These are phyloP conservation scores for Xyrichtys novacula DNA, from an alignment of 2,797 vertebrate genomes.

Conservation along the genomic window DNA sequence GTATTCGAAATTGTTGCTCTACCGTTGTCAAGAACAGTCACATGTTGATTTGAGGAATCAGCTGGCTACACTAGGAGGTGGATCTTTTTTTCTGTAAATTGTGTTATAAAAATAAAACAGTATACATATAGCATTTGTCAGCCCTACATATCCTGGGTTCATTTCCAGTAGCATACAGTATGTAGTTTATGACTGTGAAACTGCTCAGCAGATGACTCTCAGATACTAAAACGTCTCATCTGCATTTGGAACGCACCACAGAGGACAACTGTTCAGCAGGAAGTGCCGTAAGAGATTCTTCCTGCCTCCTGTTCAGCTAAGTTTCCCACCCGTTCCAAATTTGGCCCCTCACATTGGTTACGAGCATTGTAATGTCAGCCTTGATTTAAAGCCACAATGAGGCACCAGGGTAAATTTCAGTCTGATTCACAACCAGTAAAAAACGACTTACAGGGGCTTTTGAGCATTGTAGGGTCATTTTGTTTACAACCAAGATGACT, in stretches of 20 bases:
- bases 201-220: background rate
- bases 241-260: background rate
- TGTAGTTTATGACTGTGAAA: background rate
- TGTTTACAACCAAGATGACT: too few relatives aligned
- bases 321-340: too few relatives aligned
- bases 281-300: too few relatives aligned
- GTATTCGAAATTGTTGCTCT: constrained; percentile 4
- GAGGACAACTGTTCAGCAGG: too few relatives aligned
- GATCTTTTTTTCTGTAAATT: background rate
- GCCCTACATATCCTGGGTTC: background rate
- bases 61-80: background rate
- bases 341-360: too few relatives aligned
- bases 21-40: constrained; percentile 15
- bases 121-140: background rate
- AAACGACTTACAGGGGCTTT: too few relatives aligned
- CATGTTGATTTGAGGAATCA: constrained; percentile 16
- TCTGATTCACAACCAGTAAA: too few relatives aligned
- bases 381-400: too few relatives aligned
- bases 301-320: too few relatives aligned
- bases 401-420: too few relatives aligned
- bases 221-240: background rate
- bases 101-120: background rate
- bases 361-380: too few relatives aligned
- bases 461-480: too few relatives aligned
- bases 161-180: background rate